These are phyloP conservation scores for Dromius quadrimaculatus DNA, from an alignment of 2,888 invertebrate species.

Conservation along the genomic window DNA sequence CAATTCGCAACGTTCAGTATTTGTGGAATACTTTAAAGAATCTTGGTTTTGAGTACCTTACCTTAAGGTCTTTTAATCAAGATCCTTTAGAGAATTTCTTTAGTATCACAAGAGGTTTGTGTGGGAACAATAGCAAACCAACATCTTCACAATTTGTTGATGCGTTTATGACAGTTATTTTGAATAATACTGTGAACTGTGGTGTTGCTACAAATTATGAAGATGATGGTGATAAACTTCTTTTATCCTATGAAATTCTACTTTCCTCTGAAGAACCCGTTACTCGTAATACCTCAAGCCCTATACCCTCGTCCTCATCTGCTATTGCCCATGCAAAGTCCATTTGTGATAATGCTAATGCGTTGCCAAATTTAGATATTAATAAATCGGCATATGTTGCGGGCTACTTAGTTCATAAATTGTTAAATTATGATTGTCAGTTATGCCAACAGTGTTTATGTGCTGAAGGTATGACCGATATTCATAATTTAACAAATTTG, in stretches of 20 bases:
- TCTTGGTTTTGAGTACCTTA: neutral
- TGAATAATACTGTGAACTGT: neutral
- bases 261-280: no score
- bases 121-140: neutral
- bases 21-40: neutral
- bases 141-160: neutral
- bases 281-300: no score
- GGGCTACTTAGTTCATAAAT: neutral
- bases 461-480: neutral
- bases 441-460: neutral
- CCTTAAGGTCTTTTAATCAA: neutral
- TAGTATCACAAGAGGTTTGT: conserved; percentile 6
- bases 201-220: neutral
- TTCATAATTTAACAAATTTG: neutral
- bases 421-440: neutral
- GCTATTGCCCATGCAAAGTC: neutral
- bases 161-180: neutral
- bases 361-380: neutral
- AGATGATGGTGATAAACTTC: neutral
- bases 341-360: no score
- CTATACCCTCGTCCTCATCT: neutral
- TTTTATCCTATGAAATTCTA: neutral
- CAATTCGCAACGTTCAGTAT: neutral
- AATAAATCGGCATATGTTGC: neutral
- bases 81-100: no score